Base-by-base conservation (phyloP, 2,113 vertebrate genomes). In the Tinamus guttatus region DNA sequence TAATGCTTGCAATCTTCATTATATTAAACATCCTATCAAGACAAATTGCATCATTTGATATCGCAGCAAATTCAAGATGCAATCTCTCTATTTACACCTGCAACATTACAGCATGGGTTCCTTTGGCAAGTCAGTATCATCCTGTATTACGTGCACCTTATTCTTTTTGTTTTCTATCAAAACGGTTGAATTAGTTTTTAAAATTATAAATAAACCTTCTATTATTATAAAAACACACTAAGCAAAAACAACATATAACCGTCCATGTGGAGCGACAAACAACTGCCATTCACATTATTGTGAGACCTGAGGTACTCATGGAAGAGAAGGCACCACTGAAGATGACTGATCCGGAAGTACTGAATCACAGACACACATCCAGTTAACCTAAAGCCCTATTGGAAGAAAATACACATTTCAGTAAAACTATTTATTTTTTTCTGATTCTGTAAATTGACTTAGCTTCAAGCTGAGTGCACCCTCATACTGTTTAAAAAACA, bases 231-330 rank as follows among this genome's bases (percentile, higher is more conserved):
- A 97, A 94, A 54, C 45, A 93, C 62, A 62, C 94, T 91, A 83
- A 58, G 90, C 52, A 82, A 94, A 96, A 97, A 87, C 88, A 76
- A 94, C 84, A 89, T 91, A 95, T 90, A 95, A 96, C 82, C 91
- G 58, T 94, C 88, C 77, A 69, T 92, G 89, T 88, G 67, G 77
- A 94, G 64, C n/a, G 67, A 92, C 81, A 94, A 81, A 91, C 80
- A 97, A 92, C 75, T 92, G 93, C 76, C 77, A 88, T 97, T 98
- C 95, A 95, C 87, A 97, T 98, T 98, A 92, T 97, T 93, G 89
- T 67, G 43, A 97, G 87, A 91, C 58, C 45, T 82, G 97, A 98
- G 96, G 97, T 96, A 94, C 94, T 95, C 77, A 70, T 84, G 83
- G 91, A 89, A 90, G 60, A 58, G 82, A 89, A 95, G 85, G 89